These are phyloP conservation scores for Busseola fusca DNA, from an alignment of 2,888 invertebrate genomes.

Conservation along the genomic window DNA sequence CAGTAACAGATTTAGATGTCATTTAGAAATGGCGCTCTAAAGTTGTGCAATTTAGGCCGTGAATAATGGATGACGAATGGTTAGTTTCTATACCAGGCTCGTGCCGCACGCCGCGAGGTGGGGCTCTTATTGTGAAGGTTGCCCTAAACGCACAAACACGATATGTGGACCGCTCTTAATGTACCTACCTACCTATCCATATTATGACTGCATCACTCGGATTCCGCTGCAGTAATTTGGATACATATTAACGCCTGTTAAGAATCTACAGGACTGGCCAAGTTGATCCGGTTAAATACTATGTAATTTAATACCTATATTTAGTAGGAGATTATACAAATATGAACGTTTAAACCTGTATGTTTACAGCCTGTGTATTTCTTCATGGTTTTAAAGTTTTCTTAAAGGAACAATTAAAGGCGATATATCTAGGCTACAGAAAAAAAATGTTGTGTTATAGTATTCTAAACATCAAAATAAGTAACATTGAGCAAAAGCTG, in stretches of 20 bases:
- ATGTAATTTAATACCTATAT: slow-evolving; percentile 18
- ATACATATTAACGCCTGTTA: slow-evolving; percentile 44
- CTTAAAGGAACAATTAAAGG: background rate
- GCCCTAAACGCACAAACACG: slow-evolving; percentile 71
- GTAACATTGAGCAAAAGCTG: background rate
- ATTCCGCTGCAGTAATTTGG: slow-evolving; percentile 48
- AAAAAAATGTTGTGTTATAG: too few relatives aligned
- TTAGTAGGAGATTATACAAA: slow-evolving; percentile 21
- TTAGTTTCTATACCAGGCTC: slow-evolving; percentile 81
- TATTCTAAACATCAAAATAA: too few relatives aligned
- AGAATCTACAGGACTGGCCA: slow-evolving; percentile 27
- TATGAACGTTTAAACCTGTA: slow-evolving; percentile 18
- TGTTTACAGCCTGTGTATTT: slow-evolving; percentile 7
- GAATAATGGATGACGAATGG: slow-evolving; percentile 89
- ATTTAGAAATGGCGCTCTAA: slow-evolving; percentile 89
- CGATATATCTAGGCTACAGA: background rate
- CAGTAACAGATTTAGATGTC: slow-evolving; percentile 89
- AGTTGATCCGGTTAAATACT: slow-evolving; percentile 20
- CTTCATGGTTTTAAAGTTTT: slow-evolving; percentile 5
- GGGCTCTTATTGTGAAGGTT: slow-evolving; percentile 77
- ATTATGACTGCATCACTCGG: slow-evolving; percentile 37
- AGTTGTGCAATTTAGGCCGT: slow-evolving; percentile 89
- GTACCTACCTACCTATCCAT: slow-evolving; percentile 57
- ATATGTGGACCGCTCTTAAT: slow-evolving; percentile 54
- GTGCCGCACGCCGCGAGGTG: slow-evolving; percentile 77